Evolutionary conservation across 2,888 invertebrate genomes (phyloP), one percentile per base, ranked within the genome.

Genomic region (Drosophila ezoana): DNA sequence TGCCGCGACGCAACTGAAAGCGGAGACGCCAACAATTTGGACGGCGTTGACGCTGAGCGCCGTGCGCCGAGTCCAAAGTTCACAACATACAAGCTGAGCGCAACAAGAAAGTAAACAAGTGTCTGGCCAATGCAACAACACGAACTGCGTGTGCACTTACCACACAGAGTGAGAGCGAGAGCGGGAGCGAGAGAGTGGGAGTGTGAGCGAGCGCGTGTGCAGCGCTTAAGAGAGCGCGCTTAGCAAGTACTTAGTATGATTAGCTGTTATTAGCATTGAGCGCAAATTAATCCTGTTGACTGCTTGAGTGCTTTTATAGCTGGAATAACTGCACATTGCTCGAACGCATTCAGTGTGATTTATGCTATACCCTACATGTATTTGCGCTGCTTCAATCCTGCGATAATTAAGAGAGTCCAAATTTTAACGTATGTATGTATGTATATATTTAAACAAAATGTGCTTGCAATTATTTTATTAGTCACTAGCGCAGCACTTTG

Each of bases 91-190:
- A 32, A 35, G 49, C 51, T 45, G 54, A 56, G 54, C 72, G 77
- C 68, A 75, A 49, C 73, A 68, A 62, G 74, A 74, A 76, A 75
- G 72, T 76, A 76, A 73, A 52, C 65, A 74, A 61, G 40, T 48
- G 33, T 54, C 47, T 49, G n/a, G 14, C 38, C 8, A 35, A 47
- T 58, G 61, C 67, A 72, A 10, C 48, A 59, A 16, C 38, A 41
- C 73, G 63, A 71, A 72, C 54, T n/a, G 9, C 45, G 40, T 48
- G 20, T 76, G 60, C 76, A 60, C 70, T 71, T 33, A 18, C 37
- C 1, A 8, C 28, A 28, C 8, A 45, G 4, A 41, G 18, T 38
- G 14, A 33, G 13, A 9, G 18, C 16, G 32, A 11, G 40, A 9
- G 51, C 20, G 38, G 18, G 13, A 10, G 10, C 32, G 32, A 13